Evolutionary conservation across 2,888 invertebrate genomes (phyloP).

Genomic region (Pachymerium ferrugineum): DNA sequence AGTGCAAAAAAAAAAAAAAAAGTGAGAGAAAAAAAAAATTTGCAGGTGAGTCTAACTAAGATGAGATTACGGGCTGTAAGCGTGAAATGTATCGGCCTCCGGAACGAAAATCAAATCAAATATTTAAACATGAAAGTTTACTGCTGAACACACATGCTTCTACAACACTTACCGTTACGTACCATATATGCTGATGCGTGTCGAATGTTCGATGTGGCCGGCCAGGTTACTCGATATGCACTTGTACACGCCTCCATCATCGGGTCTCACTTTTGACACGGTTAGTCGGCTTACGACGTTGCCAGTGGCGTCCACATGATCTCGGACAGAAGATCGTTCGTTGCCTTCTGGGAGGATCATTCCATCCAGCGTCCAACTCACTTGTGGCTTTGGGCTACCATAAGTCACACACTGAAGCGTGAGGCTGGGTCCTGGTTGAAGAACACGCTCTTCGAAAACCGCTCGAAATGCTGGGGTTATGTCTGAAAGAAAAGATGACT

Average conservation of each 20-base stretch:
- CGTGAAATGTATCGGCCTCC: no score
- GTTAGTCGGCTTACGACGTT: constrained; percentile 89
- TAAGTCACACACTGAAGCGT: constrained; percentile 87
- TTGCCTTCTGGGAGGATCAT: constrained; percentile 35
- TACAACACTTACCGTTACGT: constrained; percentile 45
- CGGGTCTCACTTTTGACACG: constrained; percentile 81
- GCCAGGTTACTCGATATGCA: constrained; percentile 60
- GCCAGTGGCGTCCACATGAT: constrained; percentile 41
- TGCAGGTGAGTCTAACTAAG: neutral
- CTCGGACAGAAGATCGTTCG: constrained; percentile 40
- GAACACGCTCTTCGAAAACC: constrained; percentile 79
- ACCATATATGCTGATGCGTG: constrained; percentile 82
- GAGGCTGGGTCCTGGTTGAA: constrained; percentile 82
- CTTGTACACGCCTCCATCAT: constrained; percentile 85
- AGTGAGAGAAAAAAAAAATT: neutral
- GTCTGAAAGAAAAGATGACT: constrained; percentile 28
- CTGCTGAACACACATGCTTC: neutral
- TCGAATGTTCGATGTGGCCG: constrained; percentile 76
- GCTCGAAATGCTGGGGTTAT: constrained; percentile 48
- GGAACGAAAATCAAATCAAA: no score
- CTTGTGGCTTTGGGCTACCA: constrained; percentile 90
- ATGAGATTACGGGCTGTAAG: no score
- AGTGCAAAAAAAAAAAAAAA: neutral
- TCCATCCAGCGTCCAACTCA: constrained; percentile 82
- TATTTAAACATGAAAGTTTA: no score